Evolutionary conservation across 2,113 vertebrate species (phyloP).

Genomic region (Mixornis gularis): DNA sequence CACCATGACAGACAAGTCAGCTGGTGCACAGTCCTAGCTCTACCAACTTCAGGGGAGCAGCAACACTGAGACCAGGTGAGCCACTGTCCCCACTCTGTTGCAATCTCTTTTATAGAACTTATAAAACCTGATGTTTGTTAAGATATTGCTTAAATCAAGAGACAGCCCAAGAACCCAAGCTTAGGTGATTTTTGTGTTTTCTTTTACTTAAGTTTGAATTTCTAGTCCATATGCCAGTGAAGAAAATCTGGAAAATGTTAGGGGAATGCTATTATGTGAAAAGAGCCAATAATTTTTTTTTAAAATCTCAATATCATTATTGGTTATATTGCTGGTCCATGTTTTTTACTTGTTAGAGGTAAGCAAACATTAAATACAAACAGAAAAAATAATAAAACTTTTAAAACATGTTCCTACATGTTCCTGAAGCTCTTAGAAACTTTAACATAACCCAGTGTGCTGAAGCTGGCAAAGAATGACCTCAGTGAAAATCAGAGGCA

Average conservation of each 20-base stretch:
- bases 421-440: not conserved
- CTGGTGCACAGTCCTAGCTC: not conserved
- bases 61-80: not conserved
- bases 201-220: not conserved
- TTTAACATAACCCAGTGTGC: not conserved
- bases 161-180: not conserved
- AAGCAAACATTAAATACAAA: not conserved
- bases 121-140: not conserved
- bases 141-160: not conserved
- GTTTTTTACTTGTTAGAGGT: not conserved
- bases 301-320: not conserved
- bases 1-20: not conserved
- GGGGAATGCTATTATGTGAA: not conserved
- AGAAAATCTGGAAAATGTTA: not conserved
- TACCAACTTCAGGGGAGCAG: not conserved
- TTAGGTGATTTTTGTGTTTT: not conserved
- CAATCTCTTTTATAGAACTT: not conserved
- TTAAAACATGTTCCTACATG: not conserved
- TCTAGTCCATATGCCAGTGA: not conserved
- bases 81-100: not conserved
- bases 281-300: not conserved
- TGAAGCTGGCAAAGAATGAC: not conserved
- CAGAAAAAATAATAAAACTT: not conserved
- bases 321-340: not conserved
- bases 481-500: not conserved